These are phyloP conservation scores for Diaperis boleti DNA, from an alignment of 2,888 invertebrate genomes.

Conservation along the genomic window DNA sequence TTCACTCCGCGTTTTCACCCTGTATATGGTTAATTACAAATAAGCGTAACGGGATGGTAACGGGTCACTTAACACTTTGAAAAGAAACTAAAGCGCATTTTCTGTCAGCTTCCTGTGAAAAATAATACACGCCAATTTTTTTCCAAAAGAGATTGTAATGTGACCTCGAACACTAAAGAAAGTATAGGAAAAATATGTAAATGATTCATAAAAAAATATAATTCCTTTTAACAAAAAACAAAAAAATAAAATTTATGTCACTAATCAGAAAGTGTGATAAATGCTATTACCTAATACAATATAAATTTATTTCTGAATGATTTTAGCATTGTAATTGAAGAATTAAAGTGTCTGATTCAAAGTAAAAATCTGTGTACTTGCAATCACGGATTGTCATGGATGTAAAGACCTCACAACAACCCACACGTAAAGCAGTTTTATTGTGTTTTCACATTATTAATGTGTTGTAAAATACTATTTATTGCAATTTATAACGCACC, in stretches of 20 bases:
- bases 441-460: too few relatives aligned
- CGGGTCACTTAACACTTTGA: neutral
- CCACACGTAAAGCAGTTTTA: too few relatives aligned
- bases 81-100: conserved; percentile 1
- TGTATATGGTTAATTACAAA: conserved; percentile 8
- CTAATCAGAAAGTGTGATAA: conserved; percentile 11
- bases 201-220: conserved; percentile 13
- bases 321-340: too few relatives aligned
- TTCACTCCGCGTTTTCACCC: neutral
- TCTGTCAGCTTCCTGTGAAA: neutral
- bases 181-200: conserved; percentile 18
- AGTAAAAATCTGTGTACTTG: too few relatives aligned
- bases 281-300: too few relatives aligned
- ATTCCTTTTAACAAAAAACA: neutral
- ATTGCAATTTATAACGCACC: too few relatives aligned
- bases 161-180: conserved; percentile 27
- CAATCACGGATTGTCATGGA: too few relatives aligned
- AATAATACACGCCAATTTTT: conserved; percentile 4
- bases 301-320: too few relatives aligned
- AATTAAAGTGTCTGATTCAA: too few relatives aligned
- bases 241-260: neutral
- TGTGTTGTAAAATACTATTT: too few relatives aligned
- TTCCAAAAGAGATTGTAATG: conserved; percentile 21
- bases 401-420: too few relatives aligned
- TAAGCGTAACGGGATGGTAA: too few relatives aligned